phyloP scores from a whole-genome alignment of 2,113 vertebrate species.

The Semnornis frantzii region DNA sequence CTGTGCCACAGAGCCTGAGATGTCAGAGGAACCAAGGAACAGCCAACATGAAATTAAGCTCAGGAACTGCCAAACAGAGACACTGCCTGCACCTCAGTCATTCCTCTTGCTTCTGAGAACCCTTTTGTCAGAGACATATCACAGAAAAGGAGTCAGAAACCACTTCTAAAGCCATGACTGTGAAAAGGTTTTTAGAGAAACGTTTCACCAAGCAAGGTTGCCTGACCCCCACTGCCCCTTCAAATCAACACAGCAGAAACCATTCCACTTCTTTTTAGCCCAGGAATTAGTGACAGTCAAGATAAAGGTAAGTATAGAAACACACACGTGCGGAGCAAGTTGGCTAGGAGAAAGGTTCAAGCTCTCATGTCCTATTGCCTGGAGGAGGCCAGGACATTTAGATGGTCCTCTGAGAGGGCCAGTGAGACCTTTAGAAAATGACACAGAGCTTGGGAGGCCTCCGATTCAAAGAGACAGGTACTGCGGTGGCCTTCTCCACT shows the following conservation, averaged over 20 bases:
- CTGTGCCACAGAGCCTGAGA: neutral
- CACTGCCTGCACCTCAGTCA: neutral
- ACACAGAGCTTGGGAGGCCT: constrained; percentile 15
- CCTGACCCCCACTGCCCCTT: neutral
- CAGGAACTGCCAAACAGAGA: neutral
- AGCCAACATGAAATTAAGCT: neutral
- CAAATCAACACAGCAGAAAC: neutral
- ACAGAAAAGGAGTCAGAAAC: neutral
- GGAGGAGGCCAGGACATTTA: constrained; percentile 80
- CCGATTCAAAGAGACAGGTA: constrained; percentile 79
- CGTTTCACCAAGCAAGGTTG: neutral
- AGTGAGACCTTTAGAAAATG: constrained; percentile 79
- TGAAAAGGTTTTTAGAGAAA: neutral
- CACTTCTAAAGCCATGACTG: neutral
- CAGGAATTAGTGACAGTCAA: neutral
- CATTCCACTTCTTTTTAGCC: neutral
- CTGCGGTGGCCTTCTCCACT: constrained; percentile 69
- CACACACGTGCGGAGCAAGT: neutral
- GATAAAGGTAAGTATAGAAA: neutral
- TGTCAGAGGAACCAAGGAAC: neutral
- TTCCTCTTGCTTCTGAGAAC: neutral
- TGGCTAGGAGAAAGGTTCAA: constrained; percentile 30
- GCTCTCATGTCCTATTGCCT: constrained; percentile 66
- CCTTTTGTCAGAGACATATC: neutral
- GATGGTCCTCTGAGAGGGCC: constrained; percentile 62